Conservation (phyloP, 2,113 vertebrate species). For the Ciconia boyciana region DNA sequence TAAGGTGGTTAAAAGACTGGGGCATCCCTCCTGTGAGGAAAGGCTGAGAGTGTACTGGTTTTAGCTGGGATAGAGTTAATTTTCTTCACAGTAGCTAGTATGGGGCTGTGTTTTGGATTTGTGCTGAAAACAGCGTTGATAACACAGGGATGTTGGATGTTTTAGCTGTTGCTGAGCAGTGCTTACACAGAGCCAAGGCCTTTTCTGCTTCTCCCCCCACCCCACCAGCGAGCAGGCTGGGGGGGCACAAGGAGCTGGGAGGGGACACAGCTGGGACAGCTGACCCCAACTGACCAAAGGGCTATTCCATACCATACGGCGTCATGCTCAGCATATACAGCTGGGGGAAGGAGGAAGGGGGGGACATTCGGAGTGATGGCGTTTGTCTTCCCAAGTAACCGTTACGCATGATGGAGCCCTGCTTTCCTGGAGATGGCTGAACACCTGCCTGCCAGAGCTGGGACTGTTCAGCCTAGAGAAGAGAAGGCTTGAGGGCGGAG, state of each 20-base stretch:
- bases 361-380: accelerated
- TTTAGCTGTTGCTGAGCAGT: neutral
- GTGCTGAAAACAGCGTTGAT: neutral
- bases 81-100: neutral
- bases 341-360: neutral
- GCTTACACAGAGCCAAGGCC: neutral
- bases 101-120: neutral
- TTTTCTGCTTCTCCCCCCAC: neutral
- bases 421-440: neutral
- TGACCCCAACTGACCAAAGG: neutral
- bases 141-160: neutral
- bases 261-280: neutral
- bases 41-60: neutral
- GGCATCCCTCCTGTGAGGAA: neutral
- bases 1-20: neutral
- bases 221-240: neutral
- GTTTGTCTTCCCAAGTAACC: neutral
- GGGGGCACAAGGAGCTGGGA: neutral
- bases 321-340: neutral
- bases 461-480: neutral
- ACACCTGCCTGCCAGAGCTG: neutral
- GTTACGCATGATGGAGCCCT: accelerated
- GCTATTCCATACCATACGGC: neutral
- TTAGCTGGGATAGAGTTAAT: neutral
- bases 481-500: neutral